These are phyloP conservation scores for Drosophila micromelanica DNA, from an alignment of 1,140 invertebrate genomes.

Conservation along the genomic window DNA sequence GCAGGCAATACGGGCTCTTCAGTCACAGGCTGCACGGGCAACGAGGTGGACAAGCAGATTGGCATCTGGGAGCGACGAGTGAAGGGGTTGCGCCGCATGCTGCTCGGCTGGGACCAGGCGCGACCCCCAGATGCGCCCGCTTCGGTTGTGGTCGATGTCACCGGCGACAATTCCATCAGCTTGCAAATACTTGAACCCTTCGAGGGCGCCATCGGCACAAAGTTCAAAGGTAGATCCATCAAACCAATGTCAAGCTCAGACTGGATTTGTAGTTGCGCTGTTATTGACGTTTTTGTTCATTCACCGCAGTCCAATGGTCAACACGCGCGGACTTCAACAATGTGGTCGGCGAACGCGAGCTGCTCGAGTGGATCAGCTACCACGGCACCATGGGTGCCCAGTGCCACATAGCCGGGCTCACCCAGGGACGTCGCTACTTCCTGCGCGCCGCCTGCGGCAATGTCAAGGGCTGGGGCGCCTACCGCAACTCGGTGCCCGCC, in stretches of 20 bases:
- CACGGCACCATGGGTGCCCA: conserved; percentile 87
- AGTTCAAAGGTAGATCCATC: conserved; percentile 91
- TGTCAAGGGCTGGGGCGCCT: conserved; percentile 95
- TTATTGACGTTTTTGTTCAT: conserved; percentile 68
- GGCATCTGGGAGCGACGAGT: conserved; percentile 94
- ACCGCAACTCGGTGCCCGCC: conserved; percentile 89
- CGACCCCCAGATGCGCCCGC: conserved; percentile 92
- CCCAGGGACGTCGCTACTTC: conserved; percentile 93
- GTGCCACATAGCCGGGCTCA: conserved; percentile 89
- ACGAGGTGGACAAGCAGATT: conserved; percentile 92
- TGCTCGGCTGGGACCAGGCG: conserved; percentile 87
- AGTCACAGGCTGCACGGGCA: conserved; percentile 88
- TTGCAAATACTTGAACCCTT: conserved; percentile 86
- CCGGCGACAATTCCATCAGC: conserved; percentile 90
- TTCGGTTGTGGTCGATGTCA: conserved; percentile 92
- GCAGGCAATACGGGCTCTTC: conserved; percentile 84
- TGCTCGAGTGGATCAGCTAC: conserved; percentile 88
- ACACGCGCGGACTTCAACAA: conserved; percentile 91
- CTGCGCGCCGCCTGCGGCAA: conserved; percentile 94
- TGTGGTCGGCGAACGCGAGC: conserved; percentile 90
- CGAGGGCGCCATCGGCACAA: conserved; percentile 91
- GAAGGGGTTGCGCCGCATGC: conserved; percentile 89
- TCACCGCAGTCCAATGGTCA: conserved; percentile 92
- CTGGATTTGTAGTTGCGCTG: conserved; percentile 4
- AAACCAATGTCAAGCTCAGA: neutral